Evolutionary conservation across 2,113 vertebrate species (phyloP).

Genomic region (Catharus fuscescens): DNA sequence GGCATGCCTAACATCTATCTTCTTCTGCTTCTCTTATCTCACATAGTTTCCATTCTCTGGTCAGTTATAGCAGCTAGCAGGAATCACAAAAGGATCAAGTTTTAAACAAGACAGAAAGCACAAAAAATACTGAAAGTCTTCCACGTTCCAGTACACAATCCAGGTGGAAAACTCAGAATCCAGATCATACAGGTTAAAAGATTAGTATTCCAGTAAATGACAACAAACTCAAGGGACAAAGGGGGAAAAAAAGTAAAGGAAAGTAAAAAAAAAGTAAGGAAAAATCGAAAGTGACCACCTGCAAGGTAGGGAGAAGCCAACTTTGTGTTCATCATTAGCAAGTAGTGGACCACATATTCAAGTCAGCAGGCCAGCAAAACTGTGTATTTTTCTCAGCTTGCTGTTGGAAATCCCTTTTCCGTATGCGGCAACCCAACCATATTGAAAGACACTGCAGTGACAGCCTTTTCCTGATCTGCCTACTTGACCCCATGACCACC

Average conservation of each 20-base stretch:
- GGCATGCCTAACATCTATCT: not conserved
- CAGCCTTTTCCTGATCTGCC: not conserved
- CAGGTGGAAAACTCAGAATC: not conserved
- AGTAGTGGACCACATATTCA: not conserved
- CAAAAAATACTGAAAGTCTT: not conserved
- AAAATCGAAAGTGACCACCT: not conserved
- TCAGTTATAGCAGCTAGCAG: not conserved
- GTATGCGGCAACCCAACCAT: accelerated
- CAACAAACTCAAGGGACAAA: not conserved
- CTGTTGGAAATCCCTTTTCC: not conserved
- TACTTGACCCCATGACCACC: not conserved
- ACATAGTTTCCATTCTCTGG: not conserved
- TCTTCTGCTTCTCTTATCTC: not conserved
- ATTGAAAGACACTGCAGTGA: not conserved
- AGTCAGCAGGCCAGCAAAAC: not conserved
- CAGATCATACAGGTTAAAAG: not conserved
- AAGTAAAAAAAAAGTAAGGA: not conserved
- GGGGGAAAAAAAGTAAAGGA: not conserved
- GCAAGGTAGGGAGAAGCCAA: not conserved
- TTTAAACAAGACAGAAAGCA: not conserved
- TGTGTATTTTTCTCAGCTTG: not conserved
- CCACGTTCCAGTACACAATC: not conserved
- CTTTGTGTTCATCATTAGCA: not conserved
- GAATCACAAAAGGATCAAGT: not conserved
- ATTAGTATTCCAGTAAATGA: not conserved